Percentiles rank a stretch among this genome's conserved stretches.
phyloP scores from a whole-genome alignment of 2,797 vertebrate species.

The Poeciliopsis presidionis region DNA sequence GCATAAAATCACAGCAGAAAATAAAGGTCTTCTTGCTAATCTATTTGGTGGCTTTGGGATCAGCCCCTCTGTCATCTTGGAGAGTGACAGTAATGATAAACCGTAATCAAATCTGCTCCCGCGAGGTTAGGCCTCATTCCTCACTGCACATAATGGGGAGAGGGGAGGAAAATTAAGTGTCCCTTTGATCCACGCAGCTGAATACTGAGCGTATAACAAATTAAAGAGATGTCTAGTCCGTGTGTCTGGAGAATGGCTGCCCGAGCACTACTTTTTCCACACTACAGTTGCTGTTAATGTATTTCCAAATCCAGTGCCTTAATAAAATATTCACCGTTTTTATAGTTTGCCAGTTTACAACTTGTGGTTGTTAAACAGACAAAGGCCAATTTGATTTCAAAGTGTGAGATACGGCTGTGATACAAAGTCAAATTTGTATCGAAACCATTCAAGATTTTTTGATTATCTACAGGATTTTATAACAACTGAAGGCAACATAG shows the following conservation, averaged over 20 bases:
- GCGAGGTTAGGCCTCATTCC: slow-evolving; percentile 66
- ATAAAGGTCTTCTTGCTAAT: slow-evolving; percentile 70
- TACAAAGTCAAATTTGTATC: not conserved
- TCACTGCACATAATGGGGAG: slow-evolving; percentile 69
- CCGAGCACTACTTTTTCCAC: slow-evolving; percentile 44
- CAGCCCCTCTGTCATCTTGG: slow-evolving; percentile 63
- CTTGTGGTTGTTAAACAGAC: not conserved
- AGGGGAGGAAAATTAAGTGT: slow-evolving; percentile 77
- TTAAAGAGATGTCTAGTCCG: slow-evolving; percentile 70
- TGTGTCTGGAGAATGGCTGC: slow-evolving; percentile 64
- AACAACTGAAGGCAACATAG: not conserved
- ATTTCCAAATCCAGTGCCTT: not conserved
- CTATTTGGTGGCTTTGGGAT: slow-evolving; percentile 58
- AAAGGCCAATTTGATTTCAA: not conserved
- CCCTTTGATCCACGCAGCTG: slow-evolving; percentile 73
- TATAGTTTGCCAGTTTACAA: not conserved
- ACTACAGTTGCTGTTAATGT: not conserved
- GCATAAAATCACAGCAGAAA: slow-evolving; percentile 72
- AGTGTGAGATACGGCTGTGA: not conserved
- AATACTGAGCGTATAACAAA: slow-evolving; percentile 74
- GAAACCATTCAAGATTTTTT: not conserved
- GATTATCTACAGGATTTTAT: not conserved
- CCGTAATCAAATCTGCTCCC: slow-evolving; percentile 74
- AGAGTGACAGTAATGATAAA: slow-evolving; percentile 78
- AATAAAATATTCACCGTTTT: not conserved